Conservation (phyloP, 2,888 invertebrate genomes). For the Arenicola marina region DNA sequence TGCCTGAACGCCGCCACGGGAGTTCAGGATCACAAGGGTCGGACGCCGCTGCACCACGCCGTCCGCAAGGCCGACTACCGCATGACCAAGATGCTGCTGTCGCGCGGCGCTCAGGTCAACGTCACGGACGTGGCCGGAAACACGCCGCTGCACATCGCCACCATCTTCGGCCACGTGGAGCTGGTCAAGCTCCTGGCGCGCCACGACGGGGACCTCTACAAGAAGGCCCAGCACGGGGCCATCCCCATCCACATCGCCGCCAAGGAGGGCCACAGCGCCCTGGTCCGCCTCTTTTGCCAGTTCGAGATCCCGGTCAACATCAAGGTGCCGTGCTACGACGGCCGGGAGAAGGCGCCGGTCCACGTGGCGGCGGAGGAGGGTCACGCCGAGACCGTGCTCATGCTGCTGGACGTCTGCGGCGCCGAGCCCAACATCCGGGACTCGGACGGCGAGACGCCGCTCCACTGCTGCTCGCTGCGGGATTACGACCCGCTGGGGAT, state of each 20-base stretch:
- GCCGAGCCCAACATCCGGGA: constrained; percentile 34
- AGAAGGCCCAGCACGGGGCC: constrained; percentile 33
- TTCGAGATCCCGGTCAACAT: constrained; percentile 32
- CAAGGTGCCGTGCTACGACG: constrained; percentile 37
- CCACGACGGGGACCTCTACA: constrained; percentile 35
- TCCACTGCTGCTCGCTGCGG: constrained; percentile 30
- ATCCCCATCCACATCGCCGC: constrained; percentile 39
- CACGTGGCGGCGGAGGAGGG: constrained; percentile 38
- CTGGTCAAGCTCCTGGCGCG: constrained; percentile 32
- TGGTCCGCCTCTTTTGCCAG: constrained; percentile 29
- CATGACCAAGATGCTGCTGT: constrained; percentile 33
- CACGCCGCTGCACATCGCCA: constrained; percentile 35
- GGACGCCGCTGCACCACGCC: constrained; percentile 35
- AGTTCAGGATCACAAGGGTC: constrained; percentile 35
- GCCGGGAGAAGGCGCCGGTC: constrained; percentile 32
- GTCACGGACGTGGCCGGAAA: constrained; percentile 29
- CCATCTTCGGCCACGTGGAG: constrained; percentile 36
- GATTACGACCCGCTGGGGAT: constrained; percentile 37
- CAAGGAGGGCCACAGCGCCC: constrained; percentile 32
- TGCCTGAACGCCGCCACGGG: constrained; percentile 32
- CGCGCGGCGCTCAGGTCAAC: constrained; percentile 31
- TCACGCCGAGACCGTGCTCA: constrained; percentile 29
- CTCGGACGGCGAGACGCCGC: constrained; percentile 34
- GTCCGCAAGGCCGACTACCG: constrained; percentile 33
- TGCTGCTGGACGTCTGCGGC: constrained; percentile 25